Base-by-base conservation (phyloP, 2,888 invertebrate genomes). In the Neocrepidodera transversa region DNA sequence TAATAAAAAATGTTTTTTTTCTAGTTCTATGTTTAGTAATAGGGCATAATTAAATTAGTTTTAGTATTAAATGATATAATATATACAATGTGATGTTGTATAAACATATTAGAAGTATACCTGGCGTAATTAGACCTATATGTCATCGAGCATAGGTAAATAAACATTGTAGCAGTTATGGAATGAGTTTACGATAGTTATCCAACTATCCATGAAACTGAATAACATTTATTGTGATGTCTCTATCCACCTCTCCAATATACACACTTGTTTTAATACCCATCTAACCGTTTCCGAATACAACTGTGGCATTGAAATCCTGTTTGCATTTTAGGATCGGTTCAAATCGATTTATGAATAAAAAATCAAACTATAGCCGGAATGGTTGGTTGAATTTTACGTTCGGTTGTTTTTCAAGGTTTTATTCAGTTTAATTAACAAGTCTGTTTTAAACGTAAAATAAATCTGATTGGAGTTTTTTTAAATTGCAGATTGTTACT, bases 401-500 rank as follows among this genome's bases (percentile, higher is more conserved):
- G 8, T 14, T 38, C 13, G n/a, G n/a, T 5, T 38, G 7, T 38
- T 38, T 38, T 17, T 17, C 2, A 35, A 16, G 11, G 36, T 40
- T 16, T 14, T 13, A n/a, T 16, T 8, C 5, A 7, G 40, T 40
- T 40, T 40, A 40, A 40, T 40, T 40, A 40, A 40, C 5, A 23
- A 23, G 6, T 23, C 6, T 6, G 23, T 23, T 23, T 23, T 23
- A 23, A 6, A 5, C 3, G 4, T 23, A 23, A 6, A 23, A 23
- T 5, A 23, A 23, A 23, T 6, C 6, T 23, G 23, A 5, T 23
- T 5, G 6, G 3, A 5, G 42, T 42, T 52, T 43, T 45, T 57
- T 43, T 28, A 36, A 63, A 55, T 74, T 73, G 26, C 60, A 80
- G 79, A 68, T 77, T 32, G 68, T 75, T 57, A 79, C 80, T 18